phyloP scores from a whole-genome alignment of 92 coral and sea anemone genomes.

The Muricea muricata region DNA sequence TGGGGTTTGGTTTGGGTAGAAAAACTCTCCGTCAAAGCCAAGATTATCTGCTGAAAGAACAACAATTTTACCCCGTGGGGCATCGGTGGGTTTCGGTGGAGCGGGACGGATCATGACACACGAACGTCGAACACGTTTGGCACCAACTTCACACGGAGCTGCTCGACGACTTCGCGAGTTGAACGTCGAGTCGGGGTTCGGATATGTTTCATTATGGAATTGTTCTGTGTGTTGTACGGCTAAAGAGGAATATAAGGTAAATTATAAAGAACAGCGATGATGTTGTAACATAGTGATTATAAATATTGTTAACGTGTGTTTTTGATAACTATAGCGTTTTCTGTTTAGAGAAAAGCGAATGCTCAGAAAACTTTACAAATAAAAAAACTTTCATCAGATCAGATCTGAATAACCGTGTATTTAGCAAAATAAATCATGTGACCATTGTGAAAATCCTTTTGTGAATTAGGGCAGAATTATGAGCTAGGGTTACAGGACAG shows the following conservation, averaged over 20 bases:
- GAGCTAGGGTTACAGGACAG: too few relatives aligned
- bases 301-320: too few relatives aligned
- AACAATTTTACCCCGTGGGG: background rate
- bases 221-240: background rate
- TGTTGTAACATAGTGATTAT: background rate
- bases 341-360: too few relatives aligned
- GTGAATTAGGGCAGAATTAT: too few relatives aligned
- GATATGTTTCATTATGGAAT: background rate
- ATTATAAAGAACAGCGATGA: background rate
- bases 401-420: too few relatives aligned
- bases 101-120: background rate
- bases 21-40: slow-evolving; percentile 80
- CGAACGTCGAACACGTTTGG: background rate
- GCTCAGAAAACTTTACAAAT: too few relatives aligned
- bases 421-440: too few relatives aligned
- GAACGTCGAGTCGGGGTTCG: background rate
- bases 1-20: slow-evolving; percentile 72
- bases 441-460: too few relatives aligned
- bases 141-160: background rate
- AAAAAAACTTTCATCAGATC: too few relatives aligned
- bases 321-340: too few relatives aligned
- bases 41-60: slow-evolving; percentile 52
- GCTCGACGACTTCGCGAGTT: background rate
- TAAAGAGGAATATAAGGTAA: background rate
- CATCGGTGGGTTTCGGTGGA: background rate